Evolutionary conservation across 2,113 vertebrate genomes (phyloP).

Genomic region (Boulengeromyrus knoepffleri): DNA sequence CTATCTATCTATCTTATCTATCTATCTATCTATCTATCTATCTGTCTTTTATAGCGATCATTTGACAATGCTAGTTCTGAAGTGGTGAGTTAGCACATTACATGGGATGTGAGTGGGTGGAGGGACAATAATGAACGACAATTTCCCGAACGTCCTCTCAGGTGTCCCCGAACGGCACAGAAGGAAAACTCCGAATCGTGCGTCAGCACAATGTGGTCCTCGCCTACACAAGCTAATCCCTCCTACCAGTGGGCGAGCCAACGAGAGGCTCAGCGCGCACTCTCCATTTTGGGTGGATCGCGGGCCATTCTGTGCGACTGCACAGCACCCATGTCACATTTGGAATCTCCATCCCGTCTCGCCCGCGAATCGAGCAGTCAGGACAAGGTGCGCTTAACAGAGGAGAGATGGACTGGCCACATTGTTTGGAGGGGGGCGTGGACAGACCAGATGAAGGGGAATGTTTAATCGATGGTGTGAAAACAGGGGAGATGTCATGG

Average conservation of each 20-base stretch:
- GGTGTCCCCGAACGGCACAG: neutral
- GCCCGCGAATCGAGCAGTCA: neutral
- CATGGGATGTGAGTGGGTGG: neutral
- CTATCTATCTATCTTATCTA: neutral
- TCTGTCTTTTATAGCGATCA: neutral
- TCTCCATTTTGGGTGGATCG: neutral
- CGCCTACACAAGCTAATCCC: neutral
- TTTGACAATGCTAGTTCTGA: neutral
- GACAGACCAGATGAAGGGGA: neutral
- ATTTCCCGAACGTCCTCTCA: neutral
- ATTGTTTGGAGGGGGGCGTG: neutral
- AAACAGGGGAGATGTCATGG: neutral
- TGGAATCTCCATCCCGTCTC: neutral
- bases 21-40: neutral
- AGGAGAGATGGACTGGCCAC: neutral
- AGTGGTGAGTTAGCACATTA: constrained; percentile 2
- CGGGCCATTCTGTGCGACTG: neutral
- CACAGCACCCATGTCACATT: too few species aligned
- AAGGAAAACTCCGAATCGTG: neutral
- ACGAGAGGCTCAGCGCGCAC: neutral
- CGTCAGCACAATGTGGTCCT: neutral
- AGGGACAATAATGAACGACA: neutral
- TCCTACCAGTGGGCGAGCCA: neutral
- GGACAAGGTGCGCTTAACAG: neutral
- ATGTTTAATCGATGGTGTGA: neutral